Percentiles rank a stretch among this genome's conserved stretches.
phyloP scores from a whole-genome alignment of 2,113 vertebrate species.

The Amblyornis subalaris region DNA sequence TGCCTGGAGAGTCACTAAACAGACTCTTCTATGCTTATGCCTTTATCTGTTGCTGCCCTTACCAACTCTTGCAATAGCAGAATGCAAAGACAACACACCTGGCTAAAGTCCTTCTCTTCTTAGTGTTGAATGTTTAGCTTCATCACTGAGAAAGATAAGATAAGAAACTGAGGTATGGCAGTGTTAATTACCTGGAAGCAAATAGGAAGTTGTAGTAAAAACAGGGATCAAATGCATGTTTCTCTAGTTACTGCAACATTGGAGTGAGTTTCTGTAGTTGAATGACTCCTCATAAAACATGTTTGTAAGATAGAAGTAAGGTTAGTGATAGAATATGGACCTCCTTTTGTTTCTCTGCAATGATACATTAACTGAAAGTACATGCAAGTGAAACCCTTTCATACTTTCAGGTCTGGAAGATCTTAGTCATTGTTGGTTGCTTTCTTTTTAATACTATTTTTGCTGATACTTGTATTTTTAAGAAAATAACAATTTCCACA shows the following conservation, averaged over 20 bases:
- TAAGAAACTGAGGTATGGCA: not conserved
- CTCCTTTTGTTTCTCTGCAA: not conserved
- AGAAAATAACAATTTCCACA: not conserved
- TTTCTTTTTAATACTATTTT: not conserved
- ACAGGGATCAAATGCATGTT: not conserved
- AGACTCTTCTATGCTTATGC: not conserved
- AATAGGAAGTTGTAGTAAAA: not conserved
- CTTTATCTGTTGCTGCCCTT: not conserved
- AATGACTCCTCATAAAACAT: not conserved
- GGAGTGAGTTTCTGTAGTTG: not conserved
- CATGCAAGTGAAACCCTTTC: not conserved
- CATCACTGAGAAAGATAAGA: not conserved
- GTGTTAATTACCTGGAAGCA: not conserved
- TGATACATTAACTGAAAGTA: not conserved
- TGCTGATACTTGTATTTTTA: not conserved
- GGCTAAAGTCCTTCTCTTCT: not conserved
- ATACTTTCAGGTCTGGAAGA: not conserved
- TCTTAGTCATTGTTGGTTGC: not conserved
- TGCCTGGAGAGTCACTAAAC: not conserved
- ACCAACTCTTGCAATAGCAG: not conserved
- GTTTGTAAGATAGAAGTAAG: not conserved
- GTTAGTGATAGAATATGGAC: not conserved
- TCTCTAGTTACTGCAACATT: not conserved
- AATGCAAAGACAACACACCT: not conserved
- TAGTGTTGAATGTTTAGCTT: not conserved